Percentiles rank a stretch among this genome's conserved stretches.
These are phyloP conservation scores for Opisthocomus hoazin DNA, from an alignment of 2,113 vertebrate species.

Conservation along the genomic window DNA sequence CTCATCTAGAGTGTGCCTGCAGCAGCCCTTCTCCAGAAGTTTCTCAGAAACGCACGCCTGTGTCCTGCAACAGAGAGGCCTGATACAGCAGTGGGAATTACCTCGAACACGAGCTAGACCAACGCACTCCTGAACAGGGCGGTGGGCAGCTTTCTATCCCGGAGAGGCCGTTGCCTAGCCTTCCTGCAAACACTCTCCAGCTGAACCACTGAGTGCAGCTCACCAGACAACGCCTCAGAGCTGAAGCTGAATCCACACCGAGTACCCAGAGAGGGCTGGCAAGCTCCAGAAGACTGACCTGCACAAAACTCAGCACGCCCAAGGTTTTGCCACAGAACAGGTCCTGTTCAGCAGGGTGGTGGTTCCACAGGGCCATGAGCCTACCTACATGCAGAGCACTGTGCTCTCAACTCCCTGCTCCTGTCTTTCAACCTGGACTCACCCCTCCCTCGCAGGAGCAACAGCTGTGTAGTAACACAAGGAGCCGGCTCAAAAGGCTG, in stretches of 20 bases:
- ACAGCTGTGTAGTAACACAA: not conserved
- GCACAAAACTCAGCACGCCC: not conserved
- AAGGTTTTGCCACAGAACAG: not conserved
- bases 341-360: not conserved
- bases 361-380: not conserved
- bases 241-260: not conserved
- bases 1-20: not conserved
- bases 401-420: not conserved
- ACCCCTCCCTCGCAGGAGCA: not conserved
- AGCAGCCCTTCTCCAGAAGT: not conserved
- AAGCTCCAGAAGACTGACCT: not conserved
- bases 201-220: not conserved
- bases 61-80: not conserved
- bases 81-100: not conserved
- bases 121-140: not conserved
- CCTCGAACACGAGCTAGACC: not conserved
- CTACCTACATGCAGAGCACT: not conserved
- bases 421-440: not conserved
- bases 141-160: not conserved
- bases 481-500: not conserved
- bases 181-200: not conserved
- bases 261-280: not conserved
- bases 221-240: not conserved
- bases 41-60: rapidly evolving
- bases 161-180: rapidly evolving